Evolutionary conservation across 2,113 vertebrate genomes (phyloP).

Genomic region (Crotophaga sulcirostris): DNA sequence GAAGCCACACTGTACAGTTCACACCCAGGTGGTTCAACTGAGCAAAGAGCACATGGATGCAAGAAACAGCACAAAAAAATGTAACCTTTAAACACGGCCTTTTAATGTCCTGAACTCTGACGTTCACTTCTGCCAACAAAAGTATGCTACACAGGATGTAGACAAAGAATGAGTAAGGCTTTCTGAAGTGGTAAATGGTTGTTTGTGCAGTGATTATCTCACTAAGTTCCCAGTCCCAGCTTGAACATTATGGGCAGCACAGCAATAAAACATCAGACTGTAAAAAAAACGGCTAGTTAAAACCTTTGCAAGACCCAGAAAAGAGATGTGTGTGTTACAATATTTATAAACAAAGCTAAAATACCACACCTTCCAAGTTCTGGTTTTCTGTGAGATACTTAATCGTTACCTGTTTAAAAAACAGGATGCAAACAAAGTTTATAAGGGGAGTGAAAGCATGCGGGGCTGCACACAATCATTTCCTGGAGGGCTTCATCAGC

Average conservation of each 20-base stretch:
- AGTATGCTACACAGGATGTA: background rate
- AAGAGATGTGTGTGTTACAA: background rate
- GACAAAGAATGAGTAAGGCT: background rate
- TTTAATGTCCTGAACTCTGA: background rate
- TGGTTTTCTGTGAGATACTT: background rate
- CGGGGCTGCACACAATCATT: background rate
- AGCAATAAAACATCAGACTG: background rate
- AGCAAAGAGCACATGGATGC: background rate
- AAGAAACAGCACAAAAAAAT: background rate
- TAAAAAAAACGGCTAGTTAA: background rate
- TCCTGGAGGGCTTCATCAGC: background rate
- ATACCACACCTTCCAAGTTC: background rate
- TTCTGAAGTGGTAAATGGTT: background rate
- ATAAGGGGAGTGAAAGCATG: background rate
- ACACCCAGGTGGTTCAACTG: background rate
- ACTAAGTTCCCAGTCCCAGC: background rate
- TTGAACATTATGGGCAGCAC: background rate
- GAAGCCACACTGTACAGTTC: background rate
- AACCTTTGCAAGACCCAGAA: background rate
- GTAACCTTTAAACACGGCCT: background rate
- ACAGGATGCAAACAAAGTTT: slow-evolving; percentile 25
- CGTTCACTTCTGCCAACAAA: background rate
- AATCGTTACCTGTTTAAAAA: background rate
- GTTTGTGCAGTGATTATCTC: background rate
- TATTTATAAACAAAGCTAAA: background rate